A percentile compares a stretch with the other conserved stretches of the same genome.
phyloP scores from a whole-genome alignment of 1,140 invertebrate species.

The Cepaea nemoralis region DNA sequence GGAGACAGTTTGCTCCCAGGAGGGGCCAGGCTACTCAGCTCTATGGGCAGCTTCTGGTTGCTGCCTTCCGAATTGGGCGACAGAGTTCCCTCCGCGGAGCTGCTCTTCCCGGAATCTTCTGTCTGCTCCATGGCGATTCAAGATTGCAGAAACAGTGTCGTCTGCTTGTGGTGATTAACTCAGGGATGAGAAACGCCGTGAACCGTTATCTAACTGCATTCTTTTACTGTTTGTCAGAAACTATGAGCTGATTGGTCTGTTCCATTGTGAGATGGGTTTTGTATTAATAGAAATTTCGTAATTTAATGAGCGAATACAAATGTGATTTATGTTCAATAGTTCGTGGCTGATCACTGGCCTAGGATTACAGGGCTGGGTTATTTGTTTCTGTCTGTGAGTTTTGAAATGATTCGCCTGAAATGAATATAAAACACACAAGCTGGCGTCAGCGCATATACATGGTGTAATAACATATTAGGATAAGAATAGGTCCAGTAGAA shows the following conservation, averaged over 20 bases:
- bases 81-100: background rate
- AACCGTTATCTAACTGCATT: background rate
- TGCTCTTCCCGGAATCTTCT: background rate
- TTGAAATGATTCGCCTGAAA: no score
- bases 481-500: no score
- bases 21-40: conserved; percentile 17
- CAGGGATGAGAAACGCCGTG: background rate
- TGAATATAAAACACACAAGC: no score
- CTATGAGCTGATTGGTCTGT: no score
- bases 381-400: no score
- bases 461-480: no score
- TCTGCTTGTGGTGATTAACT: background rate
- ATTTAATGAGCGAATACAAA: no score
- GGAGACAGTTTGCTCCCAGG: conserved; percentile 6
- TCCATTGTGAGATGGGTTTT: background rate
- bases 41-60: background rate
- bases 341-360: no score
- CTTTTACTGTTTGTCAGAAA: background rate
- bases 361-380: no score
- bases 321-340: no score
- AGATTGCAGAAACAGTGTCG: background rate
- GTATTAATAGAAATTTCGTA: no score
- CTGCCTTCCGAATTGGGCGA: background rate
- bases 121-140: background rate
- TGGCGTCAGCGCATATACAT: no score